phyloP scores from a whole-genome alignment of 2,888 invertebrate genomes.

The Heliconius aoede region DNA sequence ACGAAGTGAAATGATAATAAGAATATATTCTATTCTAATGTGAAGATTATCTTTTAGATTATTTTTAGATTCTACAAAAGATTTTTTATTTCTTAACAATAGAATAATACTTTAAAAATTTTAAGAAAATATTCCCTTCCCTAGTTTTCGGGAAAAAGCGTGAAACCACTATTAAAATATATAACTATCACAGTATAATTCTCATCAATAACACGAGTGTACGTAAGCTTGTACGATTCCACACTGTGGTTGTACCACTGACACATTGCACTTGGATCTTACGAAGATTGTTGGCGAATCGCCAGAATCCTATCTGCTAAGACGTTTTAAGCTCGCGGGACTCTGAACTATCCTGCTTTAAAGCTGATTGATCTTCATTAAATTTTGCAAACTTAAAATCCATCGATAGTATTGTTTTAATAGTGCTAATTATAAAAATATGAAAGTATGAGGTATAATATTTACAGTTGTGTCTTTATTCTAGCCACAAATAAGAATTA shows the following conservation, averaged over 20 bases:
- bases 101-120: no score
- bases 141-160: neutral
- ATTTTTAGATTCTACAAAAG: no score
- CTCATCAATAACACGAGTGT: neutral
- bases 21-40: neutral
- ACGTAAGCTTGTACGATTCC: slow-evolving; percentile 6
- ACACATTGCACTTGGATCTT: neutral
- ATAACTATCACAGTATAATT: neutral
- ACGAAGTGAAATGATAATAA: neutral
- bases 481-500: neutral
- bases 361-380: neutral
- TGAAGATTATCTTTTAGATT: neutral
- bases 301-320: slow-evolving; percentile 11
- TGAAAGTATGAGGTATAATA: no score
- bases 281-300: slow-evolving; percentile 21
- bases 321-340: slow-evolving; percentile 7
- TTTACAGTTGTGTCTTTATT: no score
- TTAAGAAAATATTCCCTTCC: neutral
- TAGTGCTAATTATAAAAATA: neutral
- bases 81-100: no score
- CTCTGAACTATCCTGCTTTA: slow-evolving; percentile 2
- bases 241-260: neutral
- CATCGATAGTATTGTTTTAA: neutral
- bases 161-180: neutral
- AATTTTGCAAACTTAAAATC: slow-evolving; percentile 4